Conservation (phyloP, 2,113 vertebrate species). For the Crypturellus undulatus region DNA sequence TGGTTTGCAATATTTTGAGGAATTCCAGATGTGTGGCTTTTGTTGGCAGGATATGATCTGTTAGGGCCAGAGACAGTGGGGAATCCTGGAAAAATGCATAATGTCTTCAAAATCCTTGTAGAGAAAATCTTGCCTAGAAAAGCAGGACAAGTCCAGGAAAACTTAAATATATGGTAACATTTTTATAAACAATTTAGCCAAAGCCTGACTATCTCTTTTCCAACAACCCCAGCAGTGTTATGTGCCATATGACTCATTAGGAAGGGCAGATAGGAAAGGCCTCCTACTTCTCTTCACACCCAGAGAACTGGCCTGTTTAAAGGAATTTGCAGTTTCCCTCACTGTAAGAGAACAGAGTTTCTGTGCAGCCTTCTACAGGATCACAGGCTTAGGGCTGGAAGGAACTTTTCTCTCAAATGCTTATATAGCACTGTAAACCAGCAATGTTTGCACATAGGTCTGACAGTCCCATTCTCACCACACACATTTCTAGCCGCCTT, state of each 20-base stretch:
- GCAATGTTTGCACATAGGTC: not conserved
- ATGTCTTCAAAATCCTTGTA: not conserved
- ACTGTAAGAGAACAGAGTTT: not conserved
- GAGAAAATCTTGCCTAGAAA: not conserved
- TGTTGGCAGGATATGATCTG: not conserved
- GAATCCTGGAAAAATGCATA: not conserved
- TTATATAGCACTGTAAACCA: not conserved
- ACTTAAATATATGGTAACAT: not conserved
- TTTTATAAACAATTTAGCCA: not conserved
- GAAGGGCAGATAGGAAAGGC: not conserved
- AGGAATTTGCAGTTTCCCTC: not conserved
- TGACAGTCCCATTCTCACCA: not conserved
- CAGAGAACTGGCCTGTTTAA: not conserved
- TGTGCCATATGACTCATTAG: not conserved
- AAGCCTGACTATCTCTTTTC: not conserved
- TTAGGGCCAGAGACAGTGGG: not conserved
- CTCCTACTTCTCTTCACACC: not conserved
- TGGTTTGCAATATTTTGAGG: not conserved
- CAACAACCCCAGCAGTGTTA: not conserved
- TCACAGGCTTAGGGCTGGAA: not conserved
- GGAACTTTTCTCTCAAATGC: not conserved
- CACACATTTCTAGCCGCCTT: not conserved
- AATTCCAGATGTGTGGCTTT: conserved; percentile 13
- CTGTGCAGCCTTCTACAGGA: not conserved
- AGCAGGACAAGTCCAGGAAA: not conserved